Evolutionary conservation across 2,888 invertebrate genomes (phyloP).

Genomic region (Marronus borbonicus): DNA sequence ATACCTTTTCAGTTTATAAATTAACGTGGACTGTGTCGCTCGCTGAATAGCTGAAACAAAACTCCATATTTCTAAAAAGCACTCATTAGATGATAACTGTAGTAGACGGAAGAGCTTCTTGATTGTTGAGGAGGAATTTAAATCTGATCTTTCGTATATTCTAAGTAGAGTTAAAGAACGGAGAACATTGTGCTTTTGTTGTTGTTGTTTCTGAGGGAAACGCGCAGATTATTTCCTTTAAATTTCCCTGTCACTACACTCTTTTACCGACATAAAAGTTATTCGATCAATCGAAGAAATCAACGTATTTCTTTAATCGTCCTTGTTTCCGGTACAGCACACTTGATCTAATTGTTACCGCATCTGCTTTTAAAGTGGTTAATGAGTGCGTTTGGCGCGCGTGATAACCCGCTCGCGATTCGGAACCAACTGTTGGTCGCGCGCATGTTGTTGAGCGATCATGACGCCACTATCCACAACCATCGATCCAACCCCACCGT

Average conservation of each 20-base stretch:
- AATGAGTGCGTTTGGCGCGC: conserved; percentile 49
- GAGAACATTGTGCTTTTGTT: neutral
- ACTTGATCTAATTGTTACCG: conserved; percentile 21
- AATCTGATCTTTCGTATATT: too few relatives aligned
- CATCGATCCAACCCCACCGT: conserved; percentile 52
- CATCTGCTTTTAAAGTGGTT: conserved; percentile 12
- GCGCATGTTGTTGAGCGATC: conserved; percentile 59
- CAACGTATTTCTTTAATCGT: neutral
- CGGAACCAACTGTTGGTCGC: conserved; percentile 70
- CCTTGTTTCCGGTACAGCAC: neutral
- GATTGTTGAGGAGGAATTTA: too few relatives aligned
- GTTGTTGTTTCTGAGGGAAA: neutral
- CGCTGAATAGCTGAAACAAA: conserved; percentile 18
- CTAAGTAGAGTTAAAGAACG: too few relatives aligned
- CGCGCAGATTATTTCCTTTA: neutral
- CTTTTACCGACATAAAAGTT: neutral
- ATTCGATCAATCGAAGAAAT: neutral
- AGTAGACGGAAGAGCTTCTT: too few relatives aligned
- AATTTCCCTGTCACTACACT: neutral
- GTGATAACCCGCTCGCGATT: conserved; percentile 60
- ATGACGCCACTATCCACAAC: conserved; percentile 59
- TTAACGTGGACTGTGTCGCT: neutral
- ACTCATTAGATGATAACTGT: neutral
- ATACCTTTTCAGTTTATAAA: conserved; percentile 15
- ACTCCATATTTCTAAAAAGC: neutral